A percentile compares a stretch with the other conserved stretches of the same genome.
These are phyloP conservation scores for Montipora cactus DNA, from an alignment of 64 coral and sea anemone species.

Conservation along the genomic window DNA sequence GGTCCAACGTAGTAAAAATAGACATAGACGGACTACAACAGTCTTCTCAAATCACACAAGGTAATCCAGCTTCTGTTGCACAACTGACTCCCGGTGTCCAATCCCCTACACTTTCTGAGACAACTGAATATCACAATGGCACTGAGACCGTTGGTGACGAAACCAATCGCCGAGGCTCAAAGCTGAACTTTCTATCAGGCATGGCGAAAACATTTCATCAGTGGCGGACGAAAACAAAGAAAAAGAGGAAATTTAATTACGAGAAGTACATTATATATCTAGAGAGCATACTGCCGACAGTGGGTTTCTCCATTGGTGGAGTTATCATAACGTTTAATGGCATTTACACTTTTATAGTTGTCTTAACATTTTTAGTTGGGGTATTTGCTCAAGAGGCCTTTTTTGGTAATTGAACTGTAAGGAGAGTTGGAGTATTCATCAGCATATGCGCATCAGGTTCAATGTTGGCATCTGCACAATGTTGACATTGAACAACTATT, in stretches of 20 bases:
- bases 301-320: constrained; percentile 90
- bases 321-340: constrained; percentile 93
- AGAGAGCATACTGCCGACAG: constrained; percentile 90
- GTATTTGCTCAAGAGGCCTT: constrained; percentile 95
- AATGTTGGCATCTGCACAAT: neutral
- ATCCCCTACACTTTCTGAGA: neutral
- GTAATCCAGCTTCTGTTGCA: neutral
- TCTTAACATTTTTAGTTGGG: constrained; percentile 84
- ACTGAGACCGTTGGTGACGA: neutral
- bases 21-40: constrained; percentile 38
- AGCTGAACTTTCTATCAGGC: constrained; percentile 75
- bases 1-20: constrained; percentile 4
- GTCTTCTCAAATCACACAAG: neutral
- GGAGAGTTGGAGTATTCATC: neutral
- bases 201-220: constrained; percentile 93
- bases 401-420: constrained; percentile 68
- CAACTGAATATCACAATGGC: neutral
- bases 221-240: constrained; percentile 96
- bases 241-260: constrained; percentile 91
- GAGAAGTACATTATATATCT: constrained; percentile 95
- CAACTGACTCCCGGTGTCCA: neutral
- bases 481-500: neutral
- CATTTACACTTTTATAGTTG: constrained; percentile 86
- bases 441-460: neutral
- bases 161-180: constrained; percentile 42